Base-by-base conservation (phyloP, 1,140 invertebrate species). In the Plodia interpunctella region DNA sequence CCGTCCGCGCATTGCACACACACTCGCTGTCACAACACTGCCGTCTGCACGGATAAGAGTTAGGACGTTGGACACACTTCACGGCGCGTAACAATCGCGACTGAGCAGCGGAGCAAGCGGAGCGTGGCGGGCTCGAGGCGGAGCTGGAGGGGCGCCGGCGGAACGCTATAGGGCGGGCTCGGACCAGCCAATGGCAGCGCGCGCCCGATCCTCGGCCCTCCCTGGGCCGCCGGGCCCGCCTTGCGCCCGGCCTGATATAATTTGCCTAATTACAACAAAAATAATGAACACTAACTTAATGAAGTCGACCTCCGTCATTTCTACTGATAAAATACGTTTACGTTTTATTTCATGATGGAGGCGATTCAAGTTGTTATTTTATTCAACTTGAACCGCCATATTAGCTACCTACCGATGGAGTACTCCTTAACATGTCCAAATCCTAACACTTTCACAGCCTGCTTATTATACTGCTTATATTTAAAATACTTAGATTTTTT, bases 241-340 rank as follows among this genome's bases (percentile, higher is more conserved):
- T 49, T 52, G 55, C 25, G 44, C 11, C 35, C 69, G 63, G 68
- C 68, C 68, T 79, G 76, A 73, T 76, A 68, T 84, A 79, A 86
- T 86, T 85, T 87, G 80, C 82, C 82, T 88, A 88, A 88, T 88
- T 88, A 87, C 73, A 76, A 83, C 76, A 75, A 84, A 86, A 87
- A 87, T 88, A 87, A 88, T 87, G 79, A 82, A 85, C 75, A 79
- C 74, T 57, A 66, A 64, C 61, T 66, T 82, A 80, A 81, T 83
- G 76, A 77, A 79, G 70, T 73, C 68, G 57, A 57, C 62, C 65
- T 78, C 30, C 38, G 38, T 44, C 38, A 15, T 44, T 44, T 44
- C 38, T 32, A 9, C 30, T 44, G 38, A 44, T 44, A 44, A 44
- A 44, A 44, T 44, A 44, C 38, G 38, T 6, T 44, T 32, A 32